Base-by-base conservation (phyloP, 2,797 vertebrate genomes). In the Girardinus metallicus region DNA sequence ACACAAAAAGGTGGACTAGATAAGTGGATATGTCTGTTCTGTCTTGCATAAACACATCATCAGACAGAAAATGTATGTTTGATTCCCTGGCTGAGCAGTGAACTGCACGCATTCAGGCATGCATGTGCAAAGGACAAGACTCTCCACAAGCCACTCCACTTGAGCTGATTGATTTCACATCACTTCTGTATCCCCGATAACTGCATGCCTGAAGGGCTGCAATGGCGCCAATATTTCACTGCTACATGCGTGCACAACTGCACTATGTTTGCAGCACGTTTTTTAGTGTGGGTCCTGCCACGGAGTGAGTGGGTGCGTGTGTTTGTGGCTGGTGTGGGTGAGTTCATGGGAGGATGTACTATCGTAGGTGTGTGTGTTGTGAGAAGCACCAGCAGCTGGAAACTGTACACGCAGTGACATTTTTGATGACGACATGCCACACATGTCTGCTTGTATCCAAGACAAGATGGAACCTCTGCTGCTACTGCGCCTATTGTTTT, bases 121-220 rank as follows among this genome's bases (percentile, higher is more conserved):
- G 47, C 74, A 79, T 86, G 82, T 83, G 81, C 73, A 89, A 74
- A 79, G 88, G 84, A 88, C 79, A 79, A 80, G 85, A 77, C 81
- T 86, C 84, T 31, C 81, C 77, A 82, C 76, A 87, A 90, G 86
- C 79, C 92, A 89, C 83, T 93, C 89, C 91, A 93, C 94, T 95
- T 93, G 87, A 89, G 87, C 91, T 89, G 94, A 96, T 95, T 95
- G 94, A 95, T 95, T 95, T 95, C 85, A 91, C 93, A 95, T 95
- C 93, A 93, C 87, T 92, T 88, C 80, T 91, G 85, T 92, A 90
- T 91, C 93, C 90, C 94, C 88, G 89, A 95, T 95, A 94, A 95
- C 93, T 90, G 90, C 93, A 90, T 91, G 91, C 86, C 92, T 91
- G 83, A 83, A 93, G 92, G 93, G 89, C 93, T 93, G 89, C 87